phyloP scores from a whole-genome alignment of 2,888 invertebrate genomes.

The Andrena haemorrhoa region DNA sequence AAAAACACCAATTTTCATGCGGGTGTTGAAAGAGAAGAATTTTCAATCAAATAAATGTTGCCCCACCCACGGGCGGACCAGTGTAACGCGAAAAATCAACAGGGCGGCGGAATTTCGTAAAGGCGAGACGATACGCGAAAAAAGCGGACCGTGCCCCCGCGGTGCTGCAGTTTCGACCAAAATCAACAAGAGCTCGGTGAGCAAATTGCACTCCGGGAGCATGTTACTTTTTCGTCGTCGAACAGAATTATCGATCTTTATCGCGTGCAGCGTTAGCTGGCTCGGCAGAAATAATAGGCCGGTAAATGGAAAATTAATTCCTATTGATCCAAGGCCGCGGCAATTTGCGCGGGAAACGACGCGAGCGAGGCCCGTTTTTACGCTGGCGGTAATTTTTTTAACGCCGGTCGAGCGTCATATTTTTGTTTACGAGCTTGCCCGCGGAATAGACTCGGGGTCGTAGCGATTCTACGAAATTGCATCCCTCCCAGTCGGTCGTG shows the following conservation, averaged over 20 bases:
- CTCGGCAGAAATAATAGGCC: conserved; percentile 46
- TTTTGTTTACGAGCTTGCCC: conserved; percentile 59
- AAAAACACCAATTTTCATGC: too few relatives aligned
- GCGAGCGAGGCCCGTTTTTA: conserved; percentile 34
- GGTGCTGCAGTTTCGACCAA: not conserved
- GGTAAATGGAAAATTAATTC: conserved; percentile 66
- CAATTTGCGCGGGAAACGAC: conserved; percentile 23
- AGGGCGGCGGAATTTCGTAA: not conserved
- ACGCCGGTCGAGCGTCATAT: conserved; percentile 61
- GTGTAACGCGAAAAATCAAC: conserved; percentile 10
- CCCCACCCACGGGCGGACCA: not conserved
- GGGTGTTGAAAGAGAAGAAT: too few relatives aligned
- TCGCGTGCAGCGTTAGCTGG: conserved; percentile 1
- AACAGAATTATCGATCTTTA: conserved; percentile 31
- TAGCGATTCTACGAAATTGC: conserved; percentile 44
- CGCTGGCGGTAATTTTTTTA: conserved; percentile 66
- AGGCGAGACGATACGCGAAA: not conserved
- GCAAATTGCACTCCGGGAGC: not conserved
- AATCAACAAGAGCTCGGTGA: not conserved
- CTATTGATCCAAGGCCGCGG: conserved; percentile 38
- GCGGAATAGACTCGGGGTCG: conserved; percentile 49
- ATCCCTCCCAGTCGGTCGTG: conserved; percentile 34
- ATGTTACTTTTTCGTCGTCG: conserved; percentile 9
- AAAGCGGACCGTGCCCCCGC: not conserved
- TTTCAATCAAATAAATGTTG: not conserved